Percentiles rank a stretch among this genome's conserved stretches.
These are phyloP conservation scores for Psittacula echo DNA, from an alignment of 2,797 vertebrate species.

Conservation along the genomic window DNA sequence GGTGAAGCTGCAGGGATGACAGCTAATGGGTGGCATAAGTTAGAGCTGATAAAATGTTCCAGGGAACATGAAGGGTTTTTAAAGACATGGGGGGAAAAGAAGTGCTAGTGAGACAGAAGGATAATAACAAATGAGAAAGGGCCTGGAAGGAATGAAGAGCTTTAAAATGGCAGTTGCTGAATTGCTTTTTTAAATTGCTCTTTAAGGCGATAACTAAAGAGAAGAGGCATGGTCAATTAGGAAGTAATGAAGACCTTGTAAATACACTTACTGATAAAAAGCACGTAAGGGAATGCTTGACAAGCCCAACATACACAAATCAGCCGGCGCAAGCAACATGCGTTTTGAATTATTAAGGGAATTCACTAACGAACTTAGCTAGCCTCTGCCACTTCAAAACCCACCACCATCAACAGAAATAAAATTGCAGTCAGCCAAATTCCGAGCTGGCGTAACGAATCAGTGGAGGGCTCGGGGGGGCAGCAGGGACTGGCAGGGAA, in stretches of 20 bases:
- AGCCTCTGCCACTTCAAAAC: slow-evolving; percentile 34
- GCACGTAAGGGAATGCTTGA: slow-evolving; percentile 63
- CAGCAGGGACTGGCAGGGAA: not conserved
- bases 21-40: not conserved
- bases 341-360: slow-evolving; percentile 61
- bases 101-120: not conserved
- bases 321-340: slow-evolving; percentile 20
- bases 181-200: slow-evolving; percentile 70
- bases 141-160: slow-evolving; percentile 49
- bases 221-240: slow-evolving; percentile 77
- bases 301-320: slow-evolving; percentile 62
- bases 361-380: slow-evolving; percentile 7
- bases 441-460: not conserved
- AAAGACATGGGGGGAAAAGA: not conserved
- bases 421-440: not conserved
- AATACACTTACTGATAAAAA: slow-evolving; percentile 79
- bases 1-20: not conserved
- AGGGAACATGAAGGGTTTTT: not conserved
- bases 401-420: slow-evolving; percentile 30
- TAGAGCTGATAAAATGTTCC: not conserved
- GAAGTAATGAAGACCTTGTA: slow-evolving; percentile 80
- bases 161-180: slow-evolving; percentile 62
- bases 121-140: slow-evolving; percentile 54
- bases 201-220: slow-evolving; percentile 76
- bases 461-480: not conserved